Conservation (phyloP, 2,113 vertebrate genomes). For the Oncorhynchus tshawytscha region DNA sequence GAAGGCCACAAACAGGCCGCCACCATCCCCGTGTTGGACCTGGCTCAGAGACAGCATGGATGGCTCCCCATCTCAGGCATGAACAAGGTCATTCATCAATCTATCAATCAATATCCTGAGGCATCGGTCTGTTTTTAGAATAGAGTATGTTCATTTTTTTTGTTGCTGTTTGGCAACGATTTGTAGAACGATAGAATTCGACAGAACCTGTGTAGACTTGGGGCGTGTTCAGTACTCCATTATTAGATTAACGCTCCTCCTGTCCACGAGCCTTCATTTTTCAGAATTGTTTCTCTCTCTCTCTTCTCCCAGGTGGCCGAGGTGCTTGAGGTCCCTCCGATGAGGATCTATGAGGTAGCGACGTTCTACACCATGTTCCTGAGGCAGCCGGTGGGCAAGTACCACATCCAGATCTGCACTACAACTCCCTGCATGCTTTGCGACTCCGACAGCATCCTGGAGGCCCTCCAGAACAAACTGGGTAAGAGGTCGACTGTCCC, state of each 20-base stretch:
- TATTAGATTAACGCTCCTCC: too few species aligned
- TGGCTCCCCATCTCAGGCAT: conserved; percentile 96
- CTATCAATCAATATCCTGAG: conserved; percentile 65
- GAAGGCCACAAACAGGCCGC: conserved; percentile 90
- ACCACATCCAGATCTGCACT: conserved; percentile 96
- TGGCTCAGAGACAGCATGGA: conserved; percentile 94
- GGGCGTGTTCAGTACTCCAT: too few species aligned
- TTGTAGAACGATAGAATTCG: too few species aligned
- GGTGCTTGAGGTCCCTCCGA: conserved; percentile 87
- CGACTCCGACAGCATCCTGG: conserved; percentile 93
- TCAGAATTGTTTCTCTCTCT: too few species aligned
- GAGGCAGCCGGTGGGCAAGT: conserved; percentile 92
- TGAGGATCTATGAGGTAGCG: conserved; percentile 98
- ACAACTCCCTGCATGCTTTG: conserved; percentile 97
- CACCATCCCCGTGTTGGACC: conserved; percentile 91
- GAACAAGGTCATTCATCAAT: conserved; percentile 85
- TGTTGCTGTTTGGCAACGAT: too few species aligned
- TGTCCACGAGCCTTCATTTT: too few species aligned
- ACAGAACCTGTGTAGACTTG: too few species aligned
- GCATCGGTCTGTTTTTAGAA: too few species aligned
- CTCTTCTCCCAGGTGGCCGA: conserved; percentile 84
- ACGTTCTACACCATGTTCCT: conserved; percentile 99
- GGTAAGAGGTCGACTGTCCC: conserved; percentile 73
- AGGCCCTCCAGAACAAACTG: conserved; percentile 92
- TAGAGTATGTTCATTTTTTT: too few species aligned